Evolutionary conservation across 2,797 vertebrate species (phyloP), one percentile per base, ranked within the genome.

Genomic region (Florisuga fusca): DNA sequence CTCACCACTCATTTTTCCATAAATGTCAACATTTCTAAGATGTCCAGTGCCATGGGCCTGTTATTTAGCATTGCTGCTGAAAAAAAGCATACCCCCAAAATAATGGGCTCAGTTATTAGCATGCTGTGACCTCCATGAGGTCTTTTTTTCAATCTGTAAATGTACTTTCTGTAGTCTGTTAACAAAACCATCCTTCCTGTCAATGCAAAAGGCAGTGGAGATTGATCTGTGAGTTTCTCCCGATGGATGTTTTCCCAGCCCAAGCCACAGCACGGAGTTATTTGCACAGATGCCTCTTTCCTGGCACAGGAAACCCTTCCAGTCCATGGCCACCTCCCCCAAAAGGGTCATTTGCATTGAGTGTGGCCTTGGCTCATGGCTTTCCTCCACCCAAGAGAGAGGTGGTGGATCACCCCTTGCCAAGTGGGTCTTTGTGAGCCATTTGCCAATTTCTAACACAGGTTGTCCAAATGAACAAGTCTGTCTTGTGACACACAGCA

Each of bases 51-150:
- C 57, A 27, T 7, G 25, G 16, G 13, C 12, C 31, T 63, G 62
- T 63, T 87, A 78, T 43, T 94, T 73, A 57, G 33, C 23, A 36
- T 80, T 94, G 78, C 87, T 95, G 53, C 51, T 86, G 75, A 91
- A 69, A 43, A 73, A 84, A 10, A 67, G 9, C 29, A 48, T 9
- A 3, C 20, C 53, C 48, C 15, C 71, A 77, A 84, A 81, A 22
- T 46, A 82, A 76, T 21, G n/a, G 53, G 46, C 50, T 87, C 2
- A 1, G 50, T 75, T 84, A 95, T 80, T 33, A 68, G 57, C 53
- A 80, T 5, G 6, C 46, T 83, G 25, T 29, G 15, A 90, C 83
- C 12, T 54, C 10, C 6, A 2, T 19, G 36, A 84, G 45, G 57
- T 4, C 45, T 50, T 4, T 3, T 38, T 84, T 91, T 73, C 58